A percentile compares a stretch with the other conserved stretches of the same genome.
Evolutionary conservation across 2,113 vertebrate species (phyloP).

Genomic region (Lathamus discolor): DNA sequence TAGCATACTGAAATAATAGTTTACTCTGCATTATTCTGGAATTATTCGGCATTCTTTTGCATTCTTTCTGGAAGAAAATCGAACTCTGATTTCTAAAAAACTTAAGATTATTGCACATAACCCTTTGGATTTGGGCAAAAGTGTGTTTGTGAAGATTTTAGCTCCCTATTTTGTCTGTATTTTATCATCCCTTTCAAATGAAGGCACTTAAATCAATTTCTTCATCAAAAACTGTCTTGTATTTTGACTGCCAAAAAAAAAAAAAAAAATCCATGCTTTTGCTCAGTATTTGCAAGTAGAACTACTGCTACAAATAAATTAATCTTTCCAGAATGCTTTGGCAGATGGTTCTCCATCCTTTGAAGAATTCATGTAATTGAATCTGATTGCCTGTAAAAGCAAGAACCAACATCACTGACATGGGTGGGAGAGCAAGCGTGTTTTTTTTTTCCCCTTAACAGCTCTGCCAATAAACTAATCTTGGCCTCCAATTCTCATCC

Average conservation of each 20-base stretch:
- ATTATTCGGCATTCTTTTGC: not conserved
- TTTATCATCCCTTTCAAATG: not conserved
- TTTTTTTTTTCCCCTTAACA: not conserved
- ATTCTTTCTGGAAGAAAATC: not conserved
- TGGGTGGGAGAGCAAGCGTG: not conserved
- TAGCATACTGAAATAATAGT: not conserved
- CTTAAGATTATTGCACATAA: not conserved
- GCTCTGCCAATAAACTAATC: not conserved
- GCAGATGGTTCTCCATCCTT: constrained; percentile 21
- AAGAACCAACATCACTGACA: not conserved
- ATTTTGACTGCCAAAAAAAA: constrained; percentile 45
- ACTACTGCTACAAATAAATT: constrained; percentile 24
- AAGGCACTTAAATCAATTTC: not conserved
- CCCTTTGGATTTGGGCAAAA: not conserved
- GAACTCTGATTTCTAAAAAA: not conserved
- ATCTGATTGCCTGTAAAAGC: not conserved
- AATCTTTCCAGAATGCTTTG: constrained; percentile 28
- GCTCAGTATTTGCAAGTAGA: not conserved
- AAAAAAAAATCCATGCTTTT: constrained; percentile 14
- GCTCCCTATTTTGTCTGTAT: not conserved
- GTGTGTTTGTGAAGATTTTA: not conserved
- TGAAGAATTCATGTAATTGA: constrained; percentile 22
- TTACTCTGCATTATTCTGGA: not conserved
- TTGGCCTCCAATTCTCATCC: not conserved
- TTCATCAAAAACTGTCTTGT: not conserved